Base-by-base conservation (phyloP, 2,797 vertebrate species). In the Myripristis jacobus region DNA sequence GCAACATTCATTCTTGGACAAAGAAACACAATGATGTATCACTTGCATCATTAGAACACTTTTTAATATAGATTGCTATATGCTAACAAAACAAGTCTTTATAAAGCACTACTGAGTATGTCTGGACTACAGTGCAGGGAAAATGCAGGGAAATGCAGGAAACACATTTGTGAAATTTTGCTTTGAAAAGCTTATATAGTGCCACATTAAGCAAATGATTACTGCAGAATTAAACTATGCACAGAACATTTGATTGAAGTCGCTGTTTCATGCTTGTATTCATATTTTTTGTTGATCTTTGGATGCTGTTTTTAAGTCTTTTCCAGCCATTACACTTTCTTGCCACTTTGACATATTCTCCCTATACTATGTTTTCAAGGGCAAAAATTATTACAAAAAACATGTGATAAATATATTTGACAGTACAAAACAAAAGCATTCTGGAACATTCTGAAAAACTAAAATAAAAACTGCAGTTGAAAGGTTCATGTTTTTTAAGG, bases 11-110 rank as follows among this genome's bases (percentile, higher is more conserved):
- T 56, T 16, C 47, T 58, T 8, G 70, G 56, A 64, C 31, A 12
- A 72, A 75, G 15, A 75, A 73, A 25, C 52, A 54, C 29, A 64
- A 77, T 84, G 81, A 88, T 91, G 74, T 58, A 69, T 74, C 7
- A 15, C 72, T 68, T 75, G 47, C 44, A 80, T 71, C 18, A 48
- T 67, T 77, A 21, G 15, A 69, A 22, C 22, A 72, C 36, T 68
- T 70, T 75, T 85, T 77, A 76, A 82, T 55, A 63, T 70, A 43
- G 65, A 81, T 62, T 73, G 34, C n/a, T 56, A 61, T 79, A 63
- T 55, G 75, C 57, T 59, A 36, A 31, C 16, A 70, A 31, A 36
- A 52, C 13, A 38, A 11, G 10, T 60, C 9, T 57, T 67, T 25
- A 44, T 29, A 43, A 75, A 71, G 19, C 51, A 12, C 15, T 19